Conservation (phyloP, 2,888 invertebrate species). For the Hyppa rectilinea region DNA sequence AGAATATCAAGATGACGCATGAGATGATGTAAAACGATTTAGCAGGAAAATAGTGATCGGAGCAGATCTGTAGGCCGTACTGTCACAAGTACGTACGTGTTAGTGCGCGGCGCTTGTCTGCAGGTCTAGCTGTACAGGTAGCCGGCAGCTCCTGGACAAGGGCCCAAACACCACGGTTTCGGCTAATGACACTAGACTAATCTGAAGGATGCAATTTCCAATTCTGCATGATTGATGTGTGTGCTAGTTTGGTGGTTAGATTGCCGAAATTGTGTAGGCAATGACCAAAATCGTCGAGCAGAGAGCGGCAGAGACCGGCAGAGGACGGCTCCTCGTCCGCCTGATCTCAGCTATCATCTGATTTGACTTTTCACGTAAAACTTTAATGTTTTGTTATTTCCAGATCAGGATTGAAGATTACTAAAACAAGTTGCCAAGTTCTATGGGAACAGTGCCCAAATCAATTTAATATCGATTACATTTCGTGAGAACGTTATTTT, state of each 20-base stretch:
- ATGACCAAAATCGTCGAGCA: neutral
- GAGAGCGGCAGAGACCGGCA: neutral
- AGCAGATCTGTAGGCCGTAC: neutral
- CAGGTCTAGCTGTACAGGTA: too few species aligned
- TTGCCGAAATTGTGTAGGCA: neutral
- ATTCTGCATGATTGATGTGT: slow-evolving; percentile 13
- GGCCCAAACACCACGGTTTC: slow-evolving; percentile 17
- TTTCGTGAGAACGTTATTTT: slow-evolving; percentile 48
- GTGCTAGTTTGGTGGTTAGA: neutral
- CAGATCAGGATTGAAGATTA: slow-evolving; percentile 35
- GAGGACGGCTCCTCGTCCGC: neutral
- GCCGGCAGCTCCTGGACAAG: slow-evolving; percentile 8
- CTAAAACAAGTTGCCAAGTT: slow-evolving; percentile 16
- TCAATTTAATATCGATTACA: slow-evolving; percentile 43
- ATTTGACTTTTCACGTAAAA: slow-evolving; percentile 24
- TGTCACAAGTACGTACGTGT: neutral
- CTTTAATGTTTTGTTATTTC: slow-evolving; percentile 24
- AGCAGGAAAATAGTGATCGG: neutral
- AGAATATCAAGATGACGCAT: slow-evolving; percentile 13
- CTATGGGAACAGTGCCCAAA: slow-evolving; percentile 35
- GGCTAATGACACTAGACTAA: slow-evolving; percentile 8
- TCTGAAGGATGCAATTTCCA: slow-evolving; percentile 1
- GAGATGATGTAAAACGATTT: neutral
- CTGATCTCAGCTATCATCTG: too few species aligned
- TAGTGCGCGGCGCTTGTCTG: slow-evolving; percentile 19